Conservation (phyloP, 1,140 invertebrate species). For the Uloborus diversus region DNA sequence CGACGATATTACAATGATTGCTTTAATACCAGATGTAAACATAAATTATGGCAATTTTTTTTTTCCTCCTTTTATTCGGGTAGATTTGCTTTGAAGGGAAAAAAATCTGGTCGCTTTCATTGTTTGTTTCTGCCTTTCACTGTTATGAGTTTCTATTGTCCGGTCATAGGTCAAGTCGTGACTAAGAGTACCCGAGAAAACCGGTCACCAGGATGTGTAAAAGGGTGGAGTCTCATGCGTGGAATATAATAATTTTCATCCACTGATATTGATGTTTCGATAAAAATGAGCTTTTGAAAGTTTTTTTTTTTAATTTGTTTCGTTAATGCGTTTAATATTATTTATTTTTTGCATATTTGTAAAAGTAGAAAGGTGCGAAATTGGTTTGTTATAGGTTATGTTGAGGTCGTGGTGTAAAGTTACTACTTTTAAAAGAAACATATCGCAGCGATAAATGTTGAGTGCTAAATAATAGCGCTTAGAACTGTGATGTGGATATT, state of each 20-base stretch:
- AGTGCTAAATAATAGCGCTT: no score
- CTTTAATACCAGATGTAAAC: background rate
- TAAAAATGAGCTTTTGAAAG: background rate
- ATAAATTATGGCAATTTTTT: slow-evolving; percentile 4
- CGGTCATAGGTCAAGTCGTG: slow-evolving; percentile 20
- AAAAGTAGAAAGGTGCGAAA: no score
- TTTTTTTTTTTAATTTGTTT: no score
- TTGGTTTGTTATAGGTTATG: no score
- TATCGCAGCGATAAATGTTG: no score
- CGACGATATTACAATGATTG: slow-evolving; percentile 22
- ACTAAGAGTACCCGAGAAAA: slow-evolving; percentile 1
- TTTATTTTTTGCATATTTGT: no score
- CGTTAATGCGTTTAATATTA: no score
- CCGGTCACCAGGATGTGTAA: slow-evolving; percentile 18
- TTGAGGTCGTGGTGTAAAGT: no score
- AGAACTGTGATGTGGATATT: no score
- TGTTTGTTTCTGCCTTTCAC: slow-evolving; percentile 29
- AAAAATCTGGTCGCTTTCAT: background rate
- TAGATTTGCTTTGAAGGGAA: background rate
- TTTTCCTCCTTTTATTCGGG: background rate
- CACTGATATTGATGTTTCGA: slow-evolving; percentile 22
- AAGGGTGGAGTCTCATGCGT: slow-evolving; percentile 32
- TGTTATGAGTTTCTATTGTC: slow-evolving; percentile 25
- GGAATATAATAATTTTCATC: slow-evolving; percentile 46
- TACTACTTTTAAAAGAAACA: no score